Conservation (phyloP, 2,888 invertebrate species). For the Epistrophe grossulariae region DNA sequence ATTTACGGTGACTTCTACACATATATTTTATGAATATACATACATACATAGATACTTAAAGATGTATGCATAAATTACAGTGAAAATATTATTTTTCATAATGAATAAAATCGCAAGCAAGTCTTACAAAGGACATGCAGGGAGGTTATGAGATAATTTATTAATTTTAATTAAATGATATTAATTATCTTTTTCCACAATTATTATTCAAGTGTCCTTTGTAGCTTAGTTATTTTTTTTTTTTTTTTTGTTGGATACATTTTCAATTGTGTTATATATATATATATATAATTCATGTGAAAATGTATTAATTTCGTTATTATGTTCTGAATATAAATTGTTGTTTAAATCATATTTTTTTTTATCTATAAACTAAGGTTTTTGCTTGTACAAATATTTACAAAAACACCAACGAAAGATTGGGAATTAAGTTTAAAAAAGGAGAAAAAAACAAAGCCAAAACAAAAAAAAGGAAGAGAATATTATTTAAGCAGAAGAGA, state of each 20-base stretch:
- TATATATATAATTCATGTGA: slow-evolving; percentile 58
- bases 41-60: slow-evolving; percentile 38
- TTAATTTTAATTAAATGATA: neutral
- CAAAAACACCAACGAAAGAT: slow-evolving; percentile 79
- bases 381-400: slow-evolving; percentile 81
- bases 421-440: slow-evolving; percentile 8
- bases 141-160: neutral
- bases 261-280: slow-evolving; percentile 57
- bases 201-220: slow-evolving; percentile 22
- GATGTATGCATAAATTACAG: slow-evolving; percentile 57
- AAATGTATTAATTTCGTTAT: slow-evolving; percentile 29
- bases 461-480: slow-evolving; percentile 17
- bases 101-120: slow-evolving; percentile 33
- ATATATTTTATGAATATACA: slow-evolving; percentile 4
- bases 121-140: slow-evolving; percentile 20
- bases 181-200: neutral
- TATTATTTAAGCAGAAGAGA: slow-evolving; percentile 19
- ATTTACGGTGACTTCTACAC: slow-evolving; percentile 49
- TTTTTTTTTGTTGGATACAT: slow-evolving; percentile 1
- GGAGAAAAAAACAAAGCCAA: slow-evolving; percentile 47
- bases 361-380: slow-evolving; percentile 65
- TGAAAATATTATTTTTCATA: slow-evolving; percentile 46
- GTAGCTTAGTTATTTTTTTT: slow-evolving; percentile 14
- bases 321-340: slow-evolving; percentile 45
- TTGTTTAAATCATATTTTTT: slow-evolving; percentile 51